Base-by-base conservation (phyloP, 2,113 vertebrate species). In the Puffinus mauretanicus region DNA sequence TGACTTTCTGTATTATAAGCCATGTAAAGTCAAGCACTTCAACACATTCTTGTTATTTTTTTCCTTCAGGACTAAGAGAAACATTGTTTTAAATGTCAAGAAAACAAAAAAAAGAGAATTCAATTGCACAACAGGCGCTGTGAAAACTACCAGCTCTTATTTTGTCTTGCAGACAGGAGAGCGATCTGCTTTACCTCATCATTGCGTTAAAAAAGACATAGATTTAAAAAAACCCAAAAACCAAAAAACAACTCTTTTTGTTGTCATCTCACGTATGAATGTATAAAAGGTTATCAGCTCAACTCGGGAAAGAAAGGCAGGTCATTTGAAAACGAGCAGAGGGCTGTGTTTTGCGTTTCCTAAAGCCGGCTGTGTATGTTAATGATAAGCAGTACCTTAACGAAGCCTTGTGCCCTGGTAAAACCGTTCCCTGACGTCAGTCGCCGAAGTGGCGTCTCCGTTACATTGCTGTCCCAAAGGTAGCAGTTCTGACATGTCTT, bases 401-500 rank as follows among this genome's bases (percentile, higher is more conserved):
- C 6, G 75, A 61, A 70, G 32, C 57, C 47, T 71, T 4, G 9
- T 69, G 86, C 57, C n/a, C 64, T 38, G 38, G 10, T 36, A 16
- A 65, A 81, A 36, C 46, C 55, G 30, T 42, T 49, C 77, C 60
- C 75, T 73, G 70, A 20, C 1, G 0, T 67, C 58, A 20, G n/a
- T 36, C 6, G 4, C 70, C 2, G 1, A 13, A 11, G n/a, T 21
- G 69, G n/a, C 2, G 0, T 64, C 54, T 69, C 62, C 36, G 3
- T 26, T 34, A n/a, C 24, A 5, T 10, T 12, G n/a, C 52, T 76
- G 26, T 54, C 66, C 66, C 82, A 49, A 24, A 52, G 36, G 65
- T 36, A 71, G 14, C 2, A 7, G 5, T 47, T 65, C 11, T 6
- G 49, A 61, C 6, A 6, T 6, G 10, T 38, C 49, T 24, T 62